Percentiles rank a stretch among this genome's conserved stretches.
These are phyloP conservation scores for Carabus problematicus DNA, from an alignment of 2,888 invertebrate genomes.

Conservation along the genomic window DNA sequence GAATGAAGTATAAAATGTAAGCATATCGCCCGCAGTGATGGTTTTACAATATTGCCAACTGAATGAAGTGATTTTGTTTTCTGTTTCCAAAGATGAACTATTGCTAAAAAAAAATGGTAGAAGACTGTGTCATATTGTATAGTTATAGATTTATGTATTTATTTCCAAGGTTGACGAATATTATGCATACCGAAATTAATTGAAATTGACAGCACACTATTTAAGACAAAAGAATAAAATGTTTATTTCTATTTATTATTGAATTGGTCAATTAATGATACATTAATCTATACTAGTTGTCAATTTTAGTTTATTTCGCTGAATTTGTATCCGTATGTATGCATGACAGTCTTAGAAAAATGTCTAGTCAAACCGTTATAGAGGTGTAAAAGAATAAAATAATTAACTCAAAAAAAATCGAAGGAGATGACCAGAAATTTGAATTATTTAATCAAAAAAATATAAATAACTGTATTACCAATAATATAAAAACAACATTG, in stretches of 20 bases:
- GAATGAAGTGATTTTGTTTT: background rate
- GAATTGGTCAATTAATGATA: no score
- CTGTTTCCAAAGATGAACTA: slow-evolving; percentile 2
- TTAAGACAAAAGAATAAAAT: background rate
- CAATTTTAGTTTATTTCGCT: slow-evolving; percentile 28
- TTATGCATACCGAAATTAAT: background rate
- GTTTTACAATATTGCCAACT: no score
- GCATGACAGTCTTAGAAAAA: slow-evolving; percentile 24
- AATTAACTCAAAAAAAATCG: slow-evolving; percentile 17
- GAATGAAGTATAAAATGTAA: background rate
- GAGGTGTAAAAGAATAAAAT: slow-evolving; percentile 30
- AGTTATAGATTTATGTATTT: slow-evolving; percentile 40
- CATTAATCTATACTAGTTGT: background rate
- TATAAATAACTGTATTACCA: background rate
- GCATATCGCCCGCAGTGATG: no score
- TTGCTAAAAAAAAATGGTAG: slow-evolving; percentile 3
- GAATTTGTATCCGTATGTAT: slow-evolving; percentile 24
- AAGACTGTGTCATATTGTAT: slow-evolving; percentile 26
- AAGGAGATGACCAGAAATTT: slow-evolving; percentile 10
- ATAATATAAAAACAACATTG: no score
- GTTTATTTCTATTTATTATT: background rate
- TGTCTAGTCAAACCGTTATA: slow-evolving; percentile 38
- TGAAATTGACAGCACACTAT: no score
- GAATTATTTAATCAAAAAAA: slow-evolving; percentile 5
- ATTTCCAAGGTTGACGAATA: slow-evolving; percentile 17